Conservation (phyloP, 1,140 invertebrate species). For the Aphidius gifuensis region DNA sequence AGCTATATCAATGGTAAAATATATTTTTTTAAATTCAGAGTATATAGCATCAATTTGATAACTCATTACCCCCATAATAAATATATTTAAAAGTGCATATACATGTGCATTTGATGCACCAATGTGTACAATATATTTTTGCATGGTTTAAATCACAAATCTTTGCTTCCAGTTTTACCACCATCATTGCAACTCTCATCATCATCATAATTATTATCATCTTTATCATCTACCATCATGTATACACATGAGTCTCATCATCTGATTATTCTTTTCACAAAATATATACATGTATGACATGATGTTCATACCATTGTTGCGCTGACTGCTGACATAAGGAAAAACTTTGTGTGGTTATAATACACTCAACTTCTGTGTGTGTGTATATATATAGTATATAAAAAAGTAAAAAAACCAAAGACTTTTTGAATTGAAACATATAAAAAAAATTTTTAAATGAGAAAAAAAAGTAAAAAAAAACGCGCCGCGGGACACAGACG, state of each 20-base stretch:
- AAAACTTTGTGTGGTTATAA: slow-evolving; percentile 8
- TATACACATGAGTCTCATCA: background rate
- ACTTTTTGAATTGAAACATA: background rate
- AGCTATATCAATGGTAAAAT: too few species aligned
- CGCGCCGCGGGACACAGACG: slow-evolving; percentile 23
- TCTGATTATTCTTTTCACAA: background rate
- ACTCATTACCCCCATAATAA: slow-evolving; percentile 6
- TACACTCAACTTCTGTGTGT: background rate
- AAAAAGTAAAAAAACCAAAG: background rate
- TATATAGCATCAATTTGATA: background rate
- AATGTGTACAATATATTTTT: background rate
- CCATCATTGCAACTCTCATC: background rate
- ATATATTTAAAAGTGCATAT: too few species aligned
- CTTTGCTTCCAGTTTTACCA: slow-evolving; percentile 7
- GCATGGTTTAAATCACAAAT: background rate
- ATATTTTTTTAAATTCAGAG: too few species aligned
- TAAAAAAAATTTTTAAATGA: slow-evolving; percentile 18
- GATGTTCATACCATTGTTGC: slow-evolving; percentile 9
- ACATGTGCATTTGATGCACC: background rate
- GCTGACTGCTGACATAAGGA: background rate
- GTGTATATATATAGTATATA: background rate
- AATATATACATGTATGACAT: background rate
- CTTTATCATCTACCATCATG: slow-evolving; percentile 5
- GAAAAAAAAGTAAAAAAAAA: slow-evolving; percentile 15
- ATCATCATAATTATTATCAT: background rate